phyloP scores from a whole-genome alignment of 2,797 vertebrate genomes.

The Eupleurogrammus muticus region DNA sequence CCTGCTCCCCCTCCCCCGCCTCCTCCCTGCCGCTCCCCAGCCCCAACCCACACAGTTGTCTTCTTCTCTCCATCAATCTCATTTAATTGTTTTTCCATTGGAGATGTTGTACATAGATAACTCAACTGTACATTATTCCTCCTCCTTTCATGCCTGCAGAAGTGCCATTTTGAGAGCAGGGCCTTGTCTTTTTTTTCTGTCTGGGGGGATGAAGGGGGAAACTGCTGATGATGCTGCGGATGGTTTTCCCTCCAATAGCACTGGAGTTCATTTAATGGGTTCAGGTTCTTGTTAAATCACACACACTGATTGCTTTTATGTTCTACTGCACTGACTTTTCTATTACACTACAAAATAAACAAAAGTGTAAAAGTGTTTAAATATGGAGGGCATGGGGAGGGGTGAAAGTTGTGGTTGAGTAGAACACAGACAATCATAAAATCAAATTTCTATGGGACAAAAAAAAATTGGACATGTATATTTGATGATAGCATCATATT shows the following conservation, averaged over 20 bases:
- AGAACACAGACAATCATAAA: constrained; percentile 43
- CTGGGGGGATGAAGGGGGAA: constrained; percentile 57
- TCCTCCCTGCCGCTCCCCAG: constrained; percentile 14
- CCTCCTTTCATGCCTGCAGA: constrained; percentile 65
- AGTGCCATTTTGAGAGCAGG: constrained; percentile 63
- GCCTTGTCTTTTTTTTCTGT: constrained; percentile 55
- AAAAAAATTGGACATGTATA: constrained; percentile 26
- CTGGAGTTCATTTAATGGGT: constrained; percentile 84
- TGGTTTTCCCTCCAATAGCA: constrained; percentile 74
- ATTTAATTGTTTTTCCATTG: constrained; percentile 81
- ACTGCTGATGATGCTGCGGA: constrained; percentile 80
- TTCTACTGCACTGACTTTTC: constrained; percentile 79
- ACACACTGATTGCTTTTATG: constrained; percentile 87
- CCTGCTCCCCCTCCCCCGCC: constrained; percentile 29
- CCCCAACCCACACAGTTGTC: constrained; percentile 51
- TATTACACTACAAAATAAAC: constrained; percentile 77
- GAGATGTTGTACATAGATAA: constrained; percentile 74
- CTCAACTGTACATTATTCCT: constrained; percentile 63
- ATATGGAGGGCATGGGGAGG: constrained; percentile 53
- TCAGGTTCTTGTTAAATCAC: constrained; percentile 86
- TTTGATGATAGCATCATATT: constrained; percentile 49
- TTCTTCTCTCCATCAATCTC: constrained; percentile 78
- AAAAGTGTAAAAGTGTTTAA: constrained; percentile 78
- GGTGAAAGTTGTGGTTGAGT: constrained; percentile 49
- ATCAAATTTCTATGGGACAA: constrained; percentile 41